Conservation (phyloP, 1,140 invertebrate genomes). For the Daktulosphaira vitifoliae region DNA sequence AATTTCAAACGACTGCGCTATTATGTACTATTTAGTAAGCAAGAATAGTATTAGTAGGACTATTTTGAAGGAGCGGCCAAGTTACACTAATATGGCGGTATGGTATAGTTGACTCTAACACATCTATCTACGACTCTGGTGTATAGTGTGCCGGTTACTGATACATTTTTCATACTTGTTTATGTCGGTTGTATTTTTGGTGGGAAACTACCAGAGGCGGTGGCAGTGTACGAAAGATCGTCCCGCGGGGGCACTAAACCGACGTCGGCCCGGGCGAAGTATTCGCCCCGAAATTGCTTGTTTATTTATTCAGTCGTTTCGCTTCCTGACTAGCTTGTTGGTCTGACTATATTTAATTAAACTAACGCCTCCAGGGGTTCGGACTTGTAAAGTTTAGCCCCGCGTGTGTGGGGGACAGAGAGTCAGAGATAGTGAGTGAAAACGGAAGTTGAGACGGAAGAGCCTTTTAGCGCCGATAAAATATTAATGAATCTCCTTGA, state of each 20-base stretch:
- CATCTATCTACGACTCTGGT: background rate
- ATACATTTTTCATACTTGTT: conserved; percentile 33
- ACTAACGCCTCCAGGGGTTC: conserved; percentile 20
- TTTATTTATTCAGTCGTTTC: conserved; percentile 31
- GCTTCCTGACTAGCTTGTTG: conserved; percentile 10
- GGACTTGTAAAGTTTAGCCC: conserved; percentile 16
- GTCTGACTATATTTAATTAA: conserved; percentile 29
- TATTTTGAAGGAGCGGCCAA: no score
- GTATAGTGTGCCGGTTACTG: background rate
- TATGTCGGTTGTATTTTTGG: conserved; percentile 32
- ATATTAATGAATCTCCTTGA: conserved; percentile 15
- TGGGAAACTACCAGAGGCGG: background rate
- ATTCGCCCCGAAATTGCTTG: conserved; percentile 25
- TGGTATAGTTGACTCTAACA: background rate
- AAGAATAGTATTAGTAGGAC: conserved; percentile 13
- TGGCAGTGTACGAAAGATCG: background rate
- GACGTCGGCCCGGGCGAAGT: conserved; percentile 3
- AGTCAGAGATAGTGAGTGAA: background rate
- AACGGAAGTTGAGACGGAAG: background rate
- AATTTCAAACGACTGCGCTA: background rate
- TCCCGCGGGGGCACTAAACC: conserved; percentile 29
- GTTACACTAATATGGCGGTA: no score
- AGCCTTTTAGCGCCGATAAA: conserved; percentile 25
- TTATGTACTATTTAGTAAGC: background rate
- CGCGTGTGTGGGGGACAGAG: background rate